Conservation (phyloP, 1,140 invertebrate genomes). For the Gryllus bimaculatus region DNA sequence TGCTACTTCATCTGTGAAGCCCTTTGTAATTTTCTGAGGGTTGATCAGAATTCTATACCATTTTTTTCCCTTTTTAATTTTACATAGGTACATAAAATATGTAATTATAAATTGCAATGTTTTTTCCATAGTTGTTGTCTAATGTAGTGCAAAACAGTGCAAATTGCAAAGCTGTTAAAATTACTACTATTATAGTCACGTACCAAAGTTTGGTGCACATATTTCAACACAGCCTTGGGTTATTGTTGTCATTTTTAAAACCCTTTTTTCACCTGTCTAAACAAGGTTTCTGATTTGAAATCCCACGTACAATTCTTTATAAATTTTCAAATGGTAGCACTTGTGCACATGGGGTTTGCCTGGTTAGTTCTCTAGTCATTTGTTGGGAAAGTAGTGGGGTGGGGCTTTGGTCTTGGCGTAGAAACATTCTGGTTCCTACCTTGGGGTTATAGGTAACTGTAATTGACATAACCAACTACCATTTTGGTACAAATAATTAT, state of each 20-base stretch:
- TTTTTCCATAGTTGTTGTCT: conserved; percentile 23
- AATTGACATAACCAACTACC: conserved; percentile 23
- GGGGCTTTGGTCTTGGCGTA: conserved; percentile 22
- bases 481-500: conserved; percentile 26
- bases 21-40: conserved; percentile 21
- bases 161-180: conserved; percentile 19
- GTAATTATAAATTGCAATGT: conserved; percentile 21
- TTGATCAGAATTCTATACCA: conserved; percentile 20
- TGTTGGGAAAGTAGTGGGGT: conserved; percentile 17
- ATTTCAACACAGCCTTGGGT: conserved; percentile 19
- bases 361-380: conserved; percentile 24
- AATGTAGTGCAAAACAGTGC: conserved; percentile 20
- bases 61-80: conserved; percentile 22
- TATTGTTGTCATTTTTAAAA: conserved; percentile 14
- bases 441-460: conserved; percentile 22
- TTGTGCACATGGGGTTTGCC: conserved; percentile 22
- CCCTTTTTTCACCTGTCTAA: conserved; percentile 18
- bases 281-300: conserved; percentile 14
- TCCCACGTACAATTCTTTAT: conserved; percentile 12
- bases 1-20: conserved; percentile 20
- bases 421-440: conserved; percentile 25
- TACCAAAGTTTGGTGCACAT: conserved; percentile 20
- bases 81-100: conserved; percentile 21
- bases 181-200: conserved; percentile 18
- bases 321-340: conserved; percentile 19